These are phyloP conservation scores for Syrphus vitripennis DNA, from an alignment of 2,888 invertebrate species.

Conservation along the genomic window DNA sequence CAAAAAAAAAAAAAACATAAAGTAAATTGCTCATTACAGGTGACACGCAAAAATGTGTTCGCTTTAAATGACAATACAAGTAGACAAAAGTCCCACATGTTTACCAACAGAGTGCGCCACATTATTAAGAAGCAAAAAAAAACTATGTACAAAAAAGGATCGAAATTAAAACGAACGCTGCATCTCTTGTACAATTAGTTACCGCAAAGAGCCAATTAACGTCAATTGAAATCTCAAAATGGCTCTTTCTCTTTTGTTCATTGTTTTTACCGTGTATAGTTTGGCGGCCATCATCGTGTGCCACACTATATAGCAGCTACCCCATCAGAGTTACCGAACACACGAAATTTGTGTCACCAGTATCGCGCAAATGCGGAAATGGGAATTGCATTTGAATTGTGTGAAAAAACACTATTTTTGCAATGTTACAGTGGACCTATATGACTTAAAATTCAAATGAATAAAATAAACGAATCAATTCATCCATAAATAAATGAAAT, in stretches of 20 bases:
- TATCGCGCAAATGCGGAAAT: slow-evolving; percentile 64
- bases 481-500: not conserved
- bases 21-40: slow-evolving; percentile 62
- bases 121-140: not conserved
- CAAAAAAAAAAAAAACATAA: not conserved
- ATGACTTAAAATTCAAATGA: not conserved
- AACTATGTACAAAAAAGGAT: not conserved
- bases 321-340: not conserved
- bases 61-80: slow-evolving; percentile 16
- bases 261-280: not conserved
- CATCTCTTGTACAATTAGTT: slow-evolving; percentile 58
- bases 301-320: not conserved
- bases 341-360: slow-evolving; percentile 39
- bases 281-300: not conserved
- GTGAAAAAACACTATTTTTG: slow-evolving; percentile 3
- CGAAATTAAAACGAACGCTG: slow-evolving; percentile 14
- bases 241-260: slow-evolving; percentile 10
- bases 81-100: slow-evolving; percentile 36
- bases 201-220: slow-evolving; percentile 64
- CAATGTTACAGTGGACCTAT: not conserved
- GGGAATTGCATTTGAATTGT: slow-evolving; percentile 29
- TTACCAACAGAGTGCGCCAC: not conserved
- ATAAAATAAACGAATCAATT: not conserved
- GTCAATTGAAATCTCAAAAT: slow-evolving; percentile 69
- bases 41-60: slow-evolving; percentile 62